Evolutionary conservation across 2,888 invertebrate genomes (phyloP), one percentile per base, ranked within the genome.

Genomic region (Cheilosia soror): DNA sequence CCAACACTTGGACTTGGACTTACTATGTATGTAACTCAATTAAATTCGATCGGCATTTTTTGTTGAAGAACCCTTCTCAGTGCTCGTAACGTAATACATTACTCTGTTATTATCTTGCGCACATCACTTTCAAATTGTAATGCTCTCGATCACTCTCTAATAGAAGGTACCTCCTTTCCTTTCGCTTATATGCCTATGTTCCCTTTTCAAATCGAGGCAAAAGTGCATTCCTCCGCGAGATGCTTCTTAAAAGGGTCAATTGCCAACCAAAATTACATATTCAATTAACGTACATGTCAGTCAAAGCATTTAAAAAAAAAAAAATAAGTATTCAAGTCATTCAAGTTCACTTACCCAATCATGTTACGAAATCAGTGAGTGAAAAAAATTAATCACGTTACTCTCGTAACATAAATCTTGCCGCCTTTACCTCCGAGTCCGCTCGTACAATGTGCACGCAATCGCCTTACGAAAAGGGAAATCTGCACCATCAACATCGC

Each of bases 311-410:
- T 47, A 33, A 79, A 68, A 68, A 73, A 76, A 78, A 53, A 44
- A 75, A 75, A 69, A 73, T 58, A 79, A 73, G 79, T 69, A 57
- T 65, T 75, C 75, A 49, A 65, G 65, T 60, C 42, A 68, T 51
- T 55, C 42, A 53, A 68, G 58, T 65, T 65, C 65, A 80, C 65
- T 79, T 84, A 37, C 37, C 37, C 37, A 84, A 84, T 81, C 81
- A 72, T 66, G 75, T 85, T 81, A 85, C 81, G 72, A 85, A 85
- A 85, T 77, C 85, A 76, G 72, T 68, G 68, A 81, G 72, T 68
- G 68, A 68, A 80, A 72, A 85, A 81, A 76, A 63, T 57, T 81
- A 81, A 81, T 81, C 80, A 80, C 85, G 60, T 85, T 81, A 85
- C 81, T 81, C 72, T 85, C 62, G 62, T 85, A 81, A 81, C 81